phyloP scores from a whole-genome alignment of 2,113 vertebrate species.

The Pantherophis guttatus region DNA sequence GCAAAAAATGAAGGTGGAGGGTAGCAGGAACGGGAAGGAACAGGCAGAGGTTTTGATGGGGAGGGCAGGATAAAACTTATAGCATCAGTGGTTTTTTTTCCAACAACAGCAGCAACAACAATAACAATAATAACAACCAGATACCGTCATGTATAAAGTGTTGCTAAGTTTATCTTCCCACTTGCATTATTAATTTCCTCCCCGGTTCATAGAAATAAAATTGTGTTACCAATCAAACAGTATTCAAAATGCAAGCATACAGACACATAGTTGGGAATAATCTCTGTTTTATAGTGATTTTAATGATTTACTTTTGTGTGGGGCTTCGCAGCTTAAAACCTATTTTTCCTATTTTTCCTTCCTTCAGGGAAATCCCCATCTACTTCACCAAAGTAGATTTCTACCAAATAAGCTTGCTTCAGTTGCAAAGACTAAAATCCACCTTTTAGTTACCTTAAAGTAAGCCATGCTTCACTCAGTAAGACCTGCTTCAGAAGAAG shows the following conservation, averaged over 20 bases:
- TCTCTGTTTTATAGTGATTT: not conserved
- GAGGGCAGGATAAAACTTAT: constrained; percentile 46
- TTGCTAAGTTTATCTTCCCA: not conserved
- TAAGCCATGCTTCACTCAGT: not conserved
- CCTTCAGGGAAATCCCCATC: constrained; percentile 50
- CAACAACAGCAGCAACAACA: not conserved
- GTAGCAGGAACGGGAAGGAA: not conserved
- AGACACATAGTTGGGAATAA: not conserved
- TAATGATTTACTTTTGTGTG: not conserved
- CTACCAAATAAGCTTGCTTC: constrained; percentile 33
- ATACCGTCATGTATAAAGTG: not conserved
- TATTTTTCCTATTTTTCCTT: not conserved
- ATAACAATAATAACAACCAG: not conserved
- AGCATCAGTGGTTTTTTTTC: constrained; percentile 62
- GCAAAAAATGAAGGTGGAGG: constrained; percentile 56
- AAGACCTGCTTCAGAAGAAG: not conserved
- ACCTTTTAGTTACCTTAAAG: not conserved
- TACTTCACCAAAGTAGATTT: constrained; percentile 1
- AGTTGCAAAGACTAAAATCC: constrained; percentile 34
- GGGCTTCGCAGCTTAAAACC: not conserved
- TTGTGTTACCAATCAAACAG: not conserved
- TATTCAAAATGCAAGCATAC: not conserved
- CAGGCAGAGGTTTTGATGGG: not conserved
- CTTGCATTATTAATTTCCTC: not conserved
- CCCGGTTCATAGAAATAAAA: not conserved